Evolutionary conservation across 1,140 invertebrate genomes (phyloP), one percentile per base, ranked within the genome.

Genomic region (Zaprionus gabonicus): DNA sequence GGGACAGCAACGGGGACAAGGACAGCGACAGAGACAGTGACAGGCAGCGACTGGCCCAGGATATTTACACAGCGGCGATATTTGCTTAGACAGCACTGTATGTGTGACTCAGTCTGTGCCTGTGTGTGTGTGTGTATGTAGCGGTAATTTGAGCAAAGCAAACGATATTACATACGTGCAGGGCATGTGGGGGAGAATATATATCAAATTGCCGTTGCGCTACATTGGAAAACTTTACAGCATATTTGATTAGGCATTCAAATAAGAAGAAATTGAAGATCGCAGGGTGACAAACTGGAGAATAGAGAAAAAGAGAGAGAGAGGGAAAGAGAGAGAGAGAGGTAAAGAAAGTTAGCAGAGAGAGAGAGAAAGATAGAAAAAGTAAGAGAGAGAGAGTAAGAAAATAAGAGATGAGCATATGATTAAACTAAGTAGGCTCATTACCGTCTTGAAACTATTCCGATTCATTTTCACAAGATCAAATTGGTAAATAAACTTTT

Each of bases 61-160:
- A 90, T 88, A 88, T 88, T 88, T 88, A 90, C 76, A 90, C 81
- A 85, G 66, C 64, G 60, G 56, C 62, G 68, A 88, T 90, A 88
- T 88, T 88, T 88, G 85, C 85, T 75, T 84, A 66, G 57, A 75
- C 64, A 44, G 63, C 62, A 62, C n/a, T 67, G 57, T 28, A 10
- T 65, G 62, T 65, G 28, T 63, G 41, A 3, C 2, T 17, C 1
- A 3, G 23, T 51, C 31, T 75, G 34, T 27, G 31, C 9, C 10
- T 3, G 2, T 31, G 28, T 10, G 20, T 58, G 9, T 41, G 44
- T 65, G 44, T 74, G 49, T 82, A 51, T 72, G 51, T 66, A 60
- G 46, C 69, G 69, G 75, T 81, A 81, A 88, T 79, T 74, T 66
- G 69, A 81, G 66, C 23, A 49, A 15, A 71, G 78, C 64, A 69